Evolutionary conservation across 2,888 invertebrate species (phyloP).

Genomic region (Rhagium mordax): DNA sequence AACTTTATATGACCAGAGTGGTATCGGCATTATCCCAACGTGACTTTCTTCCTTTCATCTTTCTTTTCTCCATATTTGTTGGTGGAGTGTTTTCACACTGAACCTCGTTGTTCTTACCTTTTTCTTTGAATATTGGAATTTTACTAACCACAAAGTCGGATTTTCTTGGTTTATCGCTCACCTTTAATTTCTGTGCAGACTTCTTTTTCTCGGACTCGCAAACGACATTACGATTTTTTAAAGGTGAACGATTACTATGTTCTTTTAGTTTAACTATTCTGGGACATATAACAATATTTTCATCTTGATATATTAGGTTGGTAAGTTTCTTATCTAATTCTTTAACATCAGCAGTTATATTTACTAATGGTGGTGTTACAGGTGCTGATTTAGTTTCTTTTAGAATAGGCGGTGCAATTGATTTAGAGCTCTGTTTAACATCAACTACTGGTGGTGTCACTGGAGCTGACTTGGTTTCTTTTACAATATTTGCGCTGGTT

Average conservation of each 20-base stretch:
- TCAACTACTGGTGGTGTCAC: slow-evolving; percentile 36
- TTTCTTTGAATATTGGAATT: slow-evolving; percentile 66
- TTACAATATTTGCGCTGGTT: slow-evolving; percentile 21
- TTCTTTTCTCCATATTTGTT: slow-evolving; percentile 51
- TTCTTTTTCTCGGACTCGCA: slow-evolving; percentile 54
- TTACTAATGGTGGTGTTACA: slow-evolving; percentile 42
- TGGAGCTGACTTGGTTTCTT: slow-evolving; percentile 44
- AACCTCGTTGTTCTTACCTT: slow-evolving; percentile 53
- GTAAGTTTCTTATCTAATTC: slow-evolving; percentile 70
- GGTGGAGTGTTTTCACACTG: slow-evolving; percentile 69
- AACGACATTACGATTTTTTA: slow-evolving; percentile 60
- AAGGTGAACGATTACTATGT: slow-evolving; percentile 60
- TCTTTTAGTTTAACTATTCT: slow-evolving; percentile 63
- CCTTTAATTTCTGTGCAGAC: slow-evolving; percentile 59
- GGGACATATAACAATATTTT: slow-evolving; percentile 57
- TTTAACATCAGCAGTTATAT: slow-evolving; percentile 59
- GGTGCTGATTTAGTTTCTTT: slow-evolving; percentile 41
- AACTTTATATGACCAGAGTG: slow-evolving; percentile 64
- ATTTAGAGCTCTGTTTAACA: background rate
- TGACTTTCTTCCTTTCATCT: slow-evolving; percentile 53
- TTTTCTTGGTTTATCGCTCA: slow-evolving; percentile 65
- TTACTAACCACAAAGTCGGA: slow-evolving; percentile 58
- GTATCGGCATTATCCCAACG: slow-evolving; percentile 66
- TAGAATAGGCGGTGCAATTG: background rate
- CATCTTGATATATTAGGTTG: slow-evolving; percentile 76